These are phyloP conservation scores for Numida meleagris DNA, from an alignment of 2,113 vertebrate genomes.

Conservation along the genomic window DNA sequence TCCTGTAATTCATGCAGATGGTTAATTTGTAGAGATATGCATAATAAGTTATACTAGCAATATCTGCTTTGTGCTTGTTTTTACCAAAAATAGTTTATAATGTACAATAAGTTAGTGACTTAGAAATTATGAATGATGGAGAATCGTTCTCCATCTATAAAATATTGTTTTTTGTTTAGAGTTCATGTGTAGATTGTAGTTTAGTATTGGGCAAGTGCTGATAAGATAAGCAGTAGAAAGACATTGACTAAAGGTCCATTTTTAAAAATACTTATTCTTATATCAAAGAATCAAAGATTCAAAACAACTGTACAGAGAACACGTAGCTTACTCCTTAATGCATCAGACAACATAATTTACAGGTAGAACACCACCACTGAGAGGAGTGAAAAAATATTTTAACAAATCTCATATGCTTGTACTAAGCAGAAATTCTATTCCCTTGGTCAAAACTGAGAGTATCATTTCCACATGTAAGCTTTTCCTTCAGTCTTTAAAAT, in stretches of 20 bases:
- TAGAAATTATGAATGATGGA: neutral
- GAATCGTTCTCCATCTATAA: neutral
- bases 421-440: slow-evolving; percentile 31
- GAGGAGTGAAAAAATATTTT: neutral
- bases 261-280: neutral
- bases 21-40: neutral
- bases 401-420: neutral
- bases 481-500: slow-evolving; percentile 21
- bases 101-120: neutral
- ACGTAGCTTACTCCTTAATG: slow-evolving; percentile 5
- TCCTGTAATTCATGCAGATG: neutral
- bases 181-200: neutral
- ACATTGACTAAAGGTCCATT: neutral
- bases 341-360: neutral
- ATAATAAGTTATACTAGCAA: neutral
- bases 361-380: neutral
- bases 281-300: neutral
- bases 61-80: neutral
- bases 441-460: slow-evolving; percentile 24
- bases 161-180: neutral
- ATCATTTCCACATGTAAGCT: slow-evolving; percentile 20
- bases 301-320: neutral
- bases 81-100: neutral
- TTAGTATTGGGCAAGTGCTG: neutral
- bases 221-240: neutral